Evolutionary conservation across 2,113 vertebrate species (phyloP).

Genomic region (Mustelus asterias): DNA sequence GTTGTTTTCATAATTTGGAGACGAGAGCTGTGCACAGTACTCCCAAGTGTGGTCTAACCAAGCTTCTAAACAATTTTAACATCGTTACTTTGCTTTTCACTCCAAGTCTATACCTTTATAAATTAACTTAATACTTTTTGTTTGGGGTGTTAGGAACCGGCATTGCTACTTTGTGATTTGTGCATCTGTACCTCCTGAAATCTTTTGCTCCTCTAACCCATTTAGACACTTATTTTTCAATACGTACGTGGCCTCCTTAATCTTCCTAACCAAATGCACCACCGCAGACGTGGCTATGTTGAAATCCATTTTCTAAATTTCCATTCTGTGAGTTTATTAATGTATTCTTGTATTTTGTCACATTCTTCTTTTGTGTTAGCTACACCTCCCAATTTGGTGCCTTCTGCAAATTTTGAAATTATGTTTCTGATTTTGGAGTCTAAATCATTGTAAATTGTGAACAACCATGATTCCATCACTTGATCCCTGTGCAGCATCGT

Average conservation of each 20-base stretch:
- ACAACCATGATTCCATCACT: too few species aligned
- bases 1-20: not conserved
- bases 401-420: not conserved
- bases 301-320: not conserved
- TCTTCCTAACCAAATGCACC: not conserved
- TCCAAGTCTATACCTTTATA: not conserved
- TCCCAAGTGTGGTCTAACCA: not conserved
- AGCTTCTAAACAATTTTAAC: not conserved
- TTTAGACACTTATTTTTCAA: not conserved
- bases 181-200: not conserved
- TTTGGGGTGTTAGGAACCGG: not conserved
- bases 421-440: too few species aligned
- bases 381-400: not conserved
- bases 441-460: too few species aligned
- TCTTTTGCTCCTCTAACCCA: too few species aligned
- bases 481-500: too few species aligned
- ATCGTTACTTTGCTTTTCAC: not conserved
- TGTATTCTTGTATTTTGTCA: not conserved
- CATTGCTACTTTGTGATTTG: not conserved
- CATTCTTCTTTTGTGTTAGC: not conserved
- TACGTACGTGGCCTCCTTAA: too few species aligned
- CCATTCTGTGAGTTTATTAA: not conserved
- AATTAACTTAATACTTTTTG: not conserved
- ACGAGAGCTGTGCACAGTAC: not conserved
- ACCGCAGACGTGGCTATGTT: not conserved